phyloP scores from a whole-genome alignment of 2,113 vertebrate genomes.

The Agelaius tricolor region DNA sequence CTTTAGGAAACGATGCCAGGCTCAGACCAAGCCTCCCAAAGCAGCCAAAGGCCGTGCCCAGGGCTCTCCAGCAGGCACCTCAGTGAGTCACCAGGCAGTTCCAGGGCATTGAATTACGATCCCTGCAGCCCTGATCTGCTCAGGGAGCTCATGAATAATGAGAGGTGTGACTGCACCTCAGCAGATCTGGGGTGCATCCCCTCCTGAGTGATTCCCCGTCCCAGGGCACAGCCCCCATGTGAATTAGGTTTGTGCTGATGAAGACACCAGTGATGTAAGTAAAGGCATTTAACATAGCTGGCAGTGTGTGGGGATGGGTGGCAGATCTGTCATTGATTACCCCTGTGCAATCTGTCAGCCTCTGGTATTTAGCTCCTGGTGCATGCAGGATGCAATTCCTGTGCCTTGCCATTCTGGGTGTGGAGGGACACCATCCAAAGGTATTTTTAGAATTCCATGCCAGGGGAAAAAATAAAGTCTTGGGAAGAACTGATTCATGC shows the following conservation, averaged over 20 bases:
- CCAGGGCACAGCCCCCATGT: neutral
- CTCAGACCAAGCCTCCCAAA: neutral
- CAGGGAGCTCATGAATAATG: constrained; percentile 84
- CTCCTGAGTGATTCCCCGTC: neutral
- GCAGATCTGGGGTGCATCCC: neutral
- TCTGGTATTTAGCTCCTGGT: constrained; percentile 5
- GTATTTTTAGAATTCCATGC: neutral
- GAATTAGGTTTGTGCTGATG: neutral
- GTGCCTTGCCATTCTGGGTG: neutral
- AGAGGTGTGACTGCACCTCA: constrained; percentile 59
- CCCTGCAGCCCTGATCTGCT: constrained; percentile 74
- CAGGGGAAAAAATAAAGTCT: neutral
- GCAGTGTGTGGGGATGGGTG: neutral
- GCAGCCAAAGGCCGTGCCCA: neutral
- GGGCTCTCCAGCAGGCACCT: neutral
- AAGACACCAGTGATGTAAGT: constrained; percentile 34
- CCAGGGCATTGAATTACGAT: constrained; percentile 74
- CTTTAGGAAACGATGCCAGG: neutral
- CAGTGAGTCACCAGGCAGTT: neutral
- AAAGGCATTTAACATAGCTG: neutral
- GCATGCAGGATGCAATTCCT: neutral
- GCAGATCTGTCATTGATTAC: neutral
- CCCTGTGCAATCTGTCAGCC: constrained; percentile 7
- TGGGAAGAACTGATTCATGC: neutral
- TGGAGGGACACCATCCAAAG: neutral